Conservation (phyloP, 2,113 vertebrate genomes). For the Climacteris rufus region DNA sequence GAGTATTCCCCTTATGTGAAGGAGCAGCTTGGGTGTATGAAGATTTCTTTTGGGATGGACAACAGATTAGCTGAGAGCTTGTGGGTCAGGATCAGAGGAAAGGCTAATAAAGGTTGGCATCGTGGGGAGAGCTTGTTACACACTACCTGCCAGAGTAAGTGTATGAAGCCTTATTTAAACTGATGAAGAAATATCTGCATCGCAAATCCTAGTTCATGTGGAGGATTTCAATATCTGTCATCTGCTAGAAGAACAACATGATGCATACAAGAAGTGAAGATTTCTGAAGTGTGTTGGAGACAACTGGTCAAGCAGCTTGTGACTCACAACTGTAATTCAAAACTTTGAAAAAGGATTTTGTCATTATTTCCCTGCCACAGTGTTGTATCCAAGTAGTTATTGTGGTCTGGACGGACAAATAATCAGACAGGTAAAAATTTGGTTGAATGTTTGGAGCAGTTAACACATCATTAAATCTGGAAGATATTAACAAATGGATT, state of each 20-base stretch:
- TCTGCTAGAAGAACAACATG: neutral
- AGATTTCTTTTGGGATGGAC: neutral
- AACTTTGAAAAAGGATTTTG: neutral
- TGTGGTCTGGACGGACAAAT: neutral
- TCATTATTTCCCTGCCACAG: neutral
- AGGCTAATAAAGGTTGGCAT: neutral
- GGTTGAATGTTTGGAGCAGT: neutral
- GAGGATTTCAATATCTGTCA: neutral
- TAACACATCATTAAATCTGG: neutral
- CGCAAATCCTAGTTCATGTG: neutral
- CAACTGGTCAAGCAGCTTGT: neutral
- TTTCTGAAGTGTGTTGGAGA: neutral
- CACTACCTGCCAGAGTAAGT: neutral
- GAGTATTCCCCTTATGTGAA: neutral
- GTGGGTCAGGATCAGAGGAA: neutral
- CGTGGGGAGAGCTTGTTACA: neutral
- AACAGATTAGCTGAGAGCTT: neutral
- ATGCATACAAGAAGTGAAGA: neutral
- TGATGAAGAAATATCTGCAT: neutral
- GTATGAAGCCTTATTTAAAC: neutral
- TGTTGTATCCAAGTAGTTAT: neutral
- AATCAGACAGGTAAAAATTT: neutral
- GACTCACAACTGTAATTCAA: neutral
- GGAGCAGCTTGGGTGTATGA: neutral
- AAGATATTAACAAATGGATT: neutral